Conservation (phyloP, 2,888 invertebrate genomes). For the Mythimna pallens region DNA sequence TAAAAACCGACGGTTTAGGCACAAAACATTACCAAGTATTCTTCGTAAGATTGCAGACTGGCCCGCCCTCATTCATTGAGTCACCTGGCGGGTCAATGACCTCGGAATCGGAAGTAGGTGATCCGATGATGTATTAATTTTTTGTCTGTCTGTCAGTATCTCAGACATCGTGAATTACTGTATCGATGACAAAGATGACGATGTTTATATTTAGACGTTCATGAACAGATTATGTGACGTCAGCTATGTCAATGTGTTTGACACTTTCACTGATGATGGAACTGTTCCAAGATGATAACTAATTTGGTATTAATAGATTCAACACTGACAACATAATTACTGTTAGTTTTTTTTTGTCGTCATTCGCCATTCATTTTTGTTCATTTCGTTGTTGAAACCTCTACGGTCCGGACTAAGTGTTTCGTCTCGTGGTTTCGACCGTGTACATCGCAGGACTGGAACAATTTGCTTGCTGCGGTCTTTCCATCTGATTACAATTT, state of each 20-base stretch:
- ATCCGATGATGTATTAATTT: constrained; percentile 44
- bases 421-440: no score
- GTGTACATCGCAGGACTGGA: no score
- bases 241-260: constrained; percentile 7
- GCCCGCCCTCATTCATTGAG: constrained; percentile 47
- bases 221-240: constrained; percentile 32
- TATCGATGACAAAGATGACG: constrained; percentile 17
- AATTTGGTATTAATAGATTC: constrained; percentile 13
- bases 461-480: no score
- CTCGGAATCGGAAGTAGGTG: constrained; percentile 51
- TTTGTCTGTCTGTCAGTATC: constrained; percentile 33
- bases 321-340: background rate
- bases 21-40: constrained; percentile 19
- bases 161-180: constrained; percentile 20
- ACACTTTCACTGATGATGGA: constrained; percentile 46
- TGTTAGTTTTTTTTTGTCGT: background rate
- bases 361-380: no score
- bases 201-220: constrained; percentile 23
- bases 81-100: constrained; percentile 37
- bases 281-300: constrained; percentile 28
- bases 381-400: no score
- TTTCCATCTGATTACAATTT: no score
- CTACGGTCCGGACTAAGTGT: no score
- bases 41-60: constrained; percentile 22
- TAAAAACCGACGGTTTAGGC: constrained; percentile 15